Conservation (phyloP, 2,797 vertebrate species). For the Podarcis lilfordi region DNA sequence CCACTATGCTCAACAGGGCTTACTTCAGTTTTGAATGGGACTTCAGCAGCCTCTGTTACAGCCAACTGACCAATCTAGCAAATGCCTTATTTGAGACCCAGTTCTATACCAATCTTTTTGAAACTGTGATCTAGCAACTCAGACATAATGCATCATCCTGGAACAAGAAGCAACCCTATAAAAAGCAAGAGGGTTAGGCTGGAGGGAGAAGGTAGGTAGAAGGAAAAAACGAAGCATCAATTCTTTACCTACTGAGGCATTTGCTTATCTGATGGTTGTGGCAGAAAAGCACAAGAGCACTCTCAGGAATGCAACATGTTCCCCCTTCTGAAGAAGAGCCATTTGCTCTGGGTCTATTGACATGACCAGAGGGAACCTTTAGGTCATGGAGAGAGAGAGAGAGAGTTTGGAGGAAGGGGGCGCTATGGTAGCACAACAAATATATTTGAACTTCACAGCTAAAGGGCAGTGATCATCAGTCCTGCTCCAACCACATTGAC, state of each 20-base stretch:
- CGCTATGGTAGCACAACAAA: background rate
- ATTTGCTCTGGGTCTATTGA: background rate
- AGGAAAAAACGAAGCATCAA: background rate
- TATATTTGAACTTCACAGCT: background rate
- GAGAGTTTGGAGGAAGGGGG: no score
- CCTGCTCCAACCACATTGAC: background rate
- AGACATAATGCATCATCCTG: background rate
- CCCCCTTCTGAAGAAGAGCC: background rate
- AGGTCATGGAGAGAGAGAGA: background rate
- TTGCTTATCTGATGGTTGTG: no score
- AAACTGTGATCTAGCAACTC: background rate
- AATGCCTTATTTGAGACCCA: background rate
- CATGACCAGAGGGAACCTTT: background rate
- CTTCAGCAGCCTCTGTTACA: background rate
- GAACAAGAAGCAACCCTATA: background rate
- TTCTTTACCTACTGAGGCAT: background rate
- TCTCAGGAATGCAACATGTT: background rate
- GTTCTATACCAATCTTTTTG: background rate
- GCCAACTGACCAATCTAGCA: background rate
- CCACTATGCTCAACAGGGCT: background rate
- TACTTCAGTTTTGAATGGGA: background rate
- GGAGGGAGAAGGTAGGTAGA: no score
- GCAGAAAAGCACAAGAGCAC: background rate
- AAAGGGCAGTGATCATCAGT: background rate
- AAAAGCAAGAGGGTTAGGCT: background rate